Percentiles rank a stretch among this genome's conserved stretches.
These are phyloP conservation scores for Karalla daura DNA, from an alignment of 2,797 vertebrate genomes.

Conservation along the genomic window DNA sequence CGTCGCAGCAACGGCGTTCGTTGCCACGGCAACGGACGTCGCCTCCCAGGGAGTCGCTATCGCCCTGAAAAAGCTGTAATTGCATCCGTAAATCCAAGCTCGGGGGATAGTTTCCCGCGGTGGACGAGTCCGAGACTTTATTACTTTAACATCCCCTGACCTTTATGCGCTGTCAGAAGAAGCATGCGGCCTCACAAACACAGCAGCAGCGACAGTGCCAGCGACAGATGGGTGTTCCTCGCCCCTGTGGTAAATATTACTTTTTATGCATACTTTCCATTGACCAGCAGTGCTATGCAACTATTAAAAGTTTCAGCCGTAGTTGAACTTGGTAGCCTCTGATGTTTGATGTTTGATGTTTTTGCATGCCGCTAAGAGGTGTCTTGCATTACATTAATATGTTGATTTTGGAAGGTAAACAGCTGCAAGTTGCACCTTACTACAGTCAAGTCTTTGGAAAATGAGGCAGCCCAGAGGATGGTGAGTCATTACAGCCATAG, in stretches of 20 bases:
- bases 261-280: not conserved
- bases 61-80: not conserved
- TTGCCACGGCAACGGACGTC: too few species aligned
- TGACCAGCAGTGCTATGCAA: slow-evolving; percentile 14
- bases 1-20: slow-evolving; percentile 46
- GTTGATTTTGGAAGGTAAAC: slow-evolving; percentile 67
- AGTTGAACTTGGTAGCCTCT: not conserved
- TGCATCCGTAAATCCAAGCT: not conserved
- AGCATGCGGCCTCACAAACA: slow-evolving; percentile 58
- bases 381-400: too few species aligned
- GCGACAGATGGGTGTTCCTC: slow-evolving; percentile 47
- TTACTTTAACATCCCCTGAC: not conserved
- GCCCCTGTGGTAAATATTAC: slow-evolving; percentile 72
- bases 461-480: slow-evolving; percentile 51
- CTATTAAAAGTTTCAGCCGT: not conserved
- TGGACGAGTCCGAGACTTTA: not conserved
- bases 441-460: slow-evolving; percentile 52
- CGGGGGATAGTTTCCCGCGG: fast-evolving
- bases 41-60: slow-evolving; percentile 34
- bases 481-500: slow-evolving; percentile 71
- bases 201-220: slow-evolving; percentile 11
- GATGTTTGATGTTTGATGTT: not conserved
- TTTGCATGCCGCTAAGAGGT: not conserved
- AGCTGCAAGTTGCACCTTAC: slow-evolving; percentile 77
- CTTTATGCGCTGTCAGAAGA: not conserved